Percentiles rank a stretch among this genome's conserved stretches.
These are phyloP conservation scores for Globicephala melas DNA, from an alignment of 2,113 vertebrate species.

Conservation along the genomic window DNA sequence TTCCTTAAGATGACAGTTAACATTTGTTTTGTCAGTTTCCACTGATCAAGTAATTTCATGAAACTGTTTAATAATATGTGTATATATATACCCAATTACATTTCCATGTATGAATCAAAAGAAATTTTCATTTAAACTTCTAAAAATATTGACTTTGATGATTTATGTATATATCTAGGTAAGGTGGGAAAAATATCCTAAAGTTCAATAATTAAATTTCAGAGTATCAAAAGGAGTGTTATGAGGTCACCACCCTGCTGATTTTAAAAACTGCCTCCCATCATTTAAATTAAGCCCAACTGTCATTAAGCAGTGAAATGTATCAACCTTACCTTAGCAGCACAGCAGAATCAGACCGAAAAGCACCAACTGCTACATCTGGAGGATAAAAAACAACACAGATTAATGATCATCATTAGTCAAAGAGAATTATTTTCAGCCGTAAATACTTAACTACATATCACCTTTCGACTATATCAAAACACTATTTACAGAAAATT, in stretches of 20 bases:
- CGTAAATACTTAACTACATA: conserved; percentile 34
- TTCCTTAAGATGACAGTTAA: neutral
- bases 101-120: neutral
- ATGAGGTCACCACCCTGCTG: conserved; percentile 37
- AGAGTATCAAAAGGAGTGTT: conserved; percentile 31
- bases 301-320: conserved; percentile 43
- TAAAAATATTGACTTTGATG: neutral
- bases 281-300: conserved; percentile 53
- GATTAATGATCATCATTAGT: conserved; percentile 66
- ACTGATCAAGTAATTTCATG: neutral
- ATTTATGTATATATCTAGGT: conserved; percentile 44
- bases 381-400: conserved; percentile 54
- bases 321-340: conserved; percentile 89
- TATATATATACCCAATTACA: neutral
- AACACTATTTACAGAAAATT: conserved; percentile 63
- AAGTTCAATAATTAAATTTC: conserved; percentile 39
- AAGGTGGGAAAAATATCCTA: neutral
- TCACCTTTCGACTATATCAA: conserved; percentile 64
- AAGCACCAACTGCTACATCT: conserved; percentile 97
- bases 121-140: neutral
- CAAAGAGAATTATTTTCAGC: conserved; percentile 63
- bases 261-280: conserved; percentile 42
- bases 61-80: neutral
- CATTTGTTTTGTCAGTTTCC: neutral
- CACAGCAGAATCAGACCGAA: conserved; percentile 91